Evolutionary conservation across 2,113 vertebrate genomes (phyloP).

Genomic region (Columbina picui): DNA sequence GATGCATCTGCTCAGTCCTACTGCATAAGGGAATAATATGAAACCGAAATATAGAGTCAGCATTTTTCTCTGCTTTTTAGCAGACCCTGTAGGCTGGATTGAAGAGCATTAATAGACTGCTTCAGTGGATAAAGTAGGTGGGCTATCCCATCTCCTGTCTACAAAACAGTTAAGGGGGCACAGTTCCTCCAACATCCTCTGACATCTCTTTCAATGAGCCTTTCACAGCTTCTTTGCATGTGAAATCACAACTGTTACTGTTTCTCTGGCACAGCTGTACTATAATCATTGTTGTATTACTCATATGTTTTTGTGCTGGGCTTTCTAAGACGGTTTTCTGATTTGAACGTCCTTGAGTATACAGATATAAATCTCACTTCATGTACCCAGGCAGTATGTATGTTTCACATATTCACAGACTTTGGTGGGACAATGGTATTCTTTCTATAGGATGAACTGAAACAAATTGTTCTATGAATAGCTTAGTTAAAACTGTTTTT

Average conservation of each 20-base stretch:
- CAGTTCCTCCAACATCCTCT: background rate
- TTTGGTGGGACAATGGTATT: background rate
- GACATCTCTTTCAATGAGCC: background rate
- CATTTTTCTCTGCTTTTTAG: background rate
- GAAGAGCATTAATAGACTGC: background rate
- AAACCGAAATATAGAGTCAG: background rate
- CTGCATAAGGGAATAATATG: background rate
- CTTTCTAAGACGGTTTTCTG: background rate
- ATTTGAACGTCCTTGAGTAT: background rate
- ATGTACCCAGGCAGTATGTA: background rate
- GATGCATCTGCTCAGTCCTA: background rate
- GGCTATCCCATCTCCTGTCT: background rate
- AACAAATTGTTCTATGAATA: background rate
- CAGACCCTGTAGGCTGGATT: background rate
- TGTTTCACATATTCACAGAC: background rate
- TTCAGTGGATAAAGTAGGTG: background rate
- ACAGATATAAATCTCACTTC: background rate
- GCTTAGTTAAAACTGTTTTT: background rate
- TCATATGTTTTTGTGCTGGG: background rate
- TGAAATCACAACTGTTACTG: background rate
- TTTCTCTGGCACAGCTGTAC: background rate
- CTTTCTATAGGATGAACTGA: background rate
- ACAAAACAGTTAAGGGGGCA: background rate
- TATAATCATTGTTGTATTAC: background rate
- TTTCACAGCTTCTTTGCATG: background rate